Evolutionary conservation across 2,888 invertebrate species (phyloP), one percentile per base, ranked within the genome.

Genomic region (Apotomis betuletana): DNA sequence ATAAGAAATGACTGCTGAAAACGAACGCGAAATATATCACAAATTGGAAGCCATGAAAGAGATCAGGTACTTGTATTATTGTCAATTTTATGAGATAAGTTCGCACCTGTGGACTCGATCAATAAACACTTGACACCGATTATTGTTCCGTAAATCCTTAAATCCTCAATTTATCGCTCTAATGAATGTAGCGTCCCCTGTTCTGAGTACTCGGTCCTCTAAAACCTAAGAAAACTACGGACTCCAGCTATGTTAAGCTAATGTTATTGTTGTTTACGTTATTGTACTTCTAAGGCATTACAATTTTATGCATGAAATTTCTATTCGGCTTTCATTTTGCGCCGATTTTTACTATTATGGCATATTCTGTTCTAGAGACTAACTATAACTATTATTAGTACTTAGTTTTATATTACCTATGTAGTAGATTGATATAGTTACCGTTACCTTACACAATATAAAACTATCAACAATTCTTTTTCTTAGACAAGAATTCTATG

Each of bases 31-130:
- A 83, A 96, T 98, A 85, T 97, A 97, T 90, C 97, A 97, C 65
- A 98, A 98, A 91, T 92, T 98, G 78, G 98, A 98, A 93, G 97
- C 97, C 74, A 95, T 98, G 83, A 98, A 98, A 92, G 98, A 98
- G 87, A 97, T 98, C 79, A 95, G 97, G 97, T 97, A 91, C 69
- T 46, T 75, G 64, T 61, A 51, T 74, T 72, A 74, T 78, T 59
- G 65, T 69, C 69, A 77, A 76, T 76, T 76, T 77, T 76, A 77
- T 75, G 77, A 77, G 79, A 85, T 78, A 80, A 81, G 73, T 78
- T 87, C 84, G 86, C 92, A 92, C 92, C 91, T 93, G 91, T 92
- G 85, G 89, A 87, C 88, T 87, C 84, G 90, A 93, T 92, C 92
- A 90, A 93, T 93, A 91, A 90, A 86, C 83, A 87, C 86, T 89